Evolutionary conservation across 2,797 vertebrate genomes (phyloP), one percentile per base, ranked within the genome.

Genomic region (Diplodus puntazzo): DNA sequence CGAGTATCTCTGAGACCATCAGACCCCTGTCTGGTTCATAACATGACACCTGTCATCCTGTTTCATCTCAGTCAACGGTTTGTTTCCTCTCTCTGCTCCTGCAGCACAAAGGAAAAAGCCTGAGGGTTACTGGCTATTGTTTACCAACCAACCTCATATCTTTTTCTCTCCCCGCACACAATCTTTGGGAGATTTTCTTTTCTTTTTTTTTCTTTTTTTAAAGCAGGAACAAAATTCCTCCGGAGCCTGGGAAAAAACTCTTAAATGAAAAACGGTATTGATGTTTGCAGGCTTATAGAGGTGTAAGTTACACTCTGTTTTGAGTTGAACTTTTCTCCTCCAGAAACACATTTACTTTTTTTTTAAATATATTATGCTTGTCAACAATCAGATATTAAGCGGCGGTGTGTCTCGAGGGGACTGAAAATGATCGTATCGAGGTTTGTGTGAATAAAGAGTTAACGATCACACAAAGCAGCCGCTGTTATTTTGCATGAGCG

Each of bases 11-110:
- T 54, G 71, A 69, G 78, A 80, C 59, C 69, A 76, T 87, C 84
- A 34, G 62, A 54, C 54, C 85, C 79, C 64, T 0, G 59, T 82
- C 88, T 75, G 18, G 11, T 69, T 92, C 79, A 93, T 70, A 34
- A 34, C 30, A 81, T 83, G 90, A 93, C 92, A 94, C 92, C 93
- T 94, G 91, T 85, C 88, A 81, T 89, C 88, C 85, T 84, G 77
- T 84, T 90, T 83, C 87, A 77, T 85, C 86, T 69, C 81, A 78
- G 72, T 67, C 82, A 68, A 91, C 75, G 16, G 81, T 83, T 88
- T 60, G 34, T 84, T 80, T 84, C 73, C 60, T 30, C 14, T 49
- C 77, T 52, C 43, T 34, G 17, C 79, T 85, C 69, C 82, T 80
- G 69, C 78, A 69, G 45, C 85, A 88, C 91, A 89, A 90, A 90